These are phyloP conservation scores for Drosophila kohkoa DNA, from an alignment of 1,140 invertebrate genomes.

Conservation along the genomic window DNA sequence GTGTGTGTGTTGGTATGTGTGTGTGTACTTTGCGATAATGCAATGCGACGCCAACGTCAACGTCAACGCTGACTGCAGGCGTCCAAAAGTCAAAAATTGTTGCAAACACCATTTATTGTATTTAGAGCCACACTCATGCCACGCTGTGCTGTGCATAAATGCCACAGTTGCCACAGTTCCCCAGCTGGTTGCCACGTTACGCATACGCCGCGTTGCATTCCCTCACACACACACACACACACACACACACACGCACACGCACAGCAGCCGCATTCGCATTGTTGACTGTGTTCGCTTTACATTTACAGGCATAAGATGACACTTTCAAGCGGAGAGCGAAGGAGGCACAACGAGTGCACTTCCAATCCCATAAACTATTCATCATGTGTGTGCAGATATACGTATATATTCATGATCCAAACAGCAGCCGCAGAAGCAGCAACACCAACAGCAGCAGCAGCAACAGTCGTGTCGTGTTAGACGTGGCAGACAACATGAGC, in stretches of 20 bases:
- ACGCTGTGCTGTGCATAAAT: slow-evolving; percentile 35
- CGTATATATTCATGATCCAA: slow-evolving; percentile 1
- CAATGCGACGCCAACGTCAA: slow-evolving; percentile 45
- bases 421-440: no score
- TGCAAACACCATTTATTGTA: slow-evolving; percentile 77
- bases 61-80: slow-evolving; percentile 49
- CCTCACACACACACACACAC: neutral
- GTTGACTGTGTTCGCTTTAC: slow-evolving; percentile 3
- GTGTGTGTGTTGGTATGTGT: slow-evolving; percentile 12
- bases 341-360: neutral
- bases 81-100: slow-evolving; percentile 78
- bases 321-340: neutral
- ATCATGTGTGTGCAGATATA: neutral
- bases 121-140: slow-evolving; percentile 42
- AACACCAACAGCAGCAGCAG: neutral
- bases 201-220: slow-evolving; percentile 36
- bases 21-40: slow-evolving; percentile 53
- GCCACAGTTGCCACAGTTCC: slow-evolving; percentile 16
- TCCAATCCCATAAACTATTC: slow-evolving; percentile 6
- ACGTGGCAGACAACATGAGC: neutral
- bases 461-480: slow-evolving; percentile 1
- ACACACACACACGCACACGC: neutral
- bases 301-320: slow-evolving; percentile 18
- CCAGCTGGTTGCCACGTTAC: slow-evolving; percentile 17
- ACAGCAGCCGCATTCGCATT: slow-evolving; percentile 1